phyloP scores from a whole-genome alignment of 2,113 vertebrate genomes.

The Gnathonemus longibarbis region DNA sequence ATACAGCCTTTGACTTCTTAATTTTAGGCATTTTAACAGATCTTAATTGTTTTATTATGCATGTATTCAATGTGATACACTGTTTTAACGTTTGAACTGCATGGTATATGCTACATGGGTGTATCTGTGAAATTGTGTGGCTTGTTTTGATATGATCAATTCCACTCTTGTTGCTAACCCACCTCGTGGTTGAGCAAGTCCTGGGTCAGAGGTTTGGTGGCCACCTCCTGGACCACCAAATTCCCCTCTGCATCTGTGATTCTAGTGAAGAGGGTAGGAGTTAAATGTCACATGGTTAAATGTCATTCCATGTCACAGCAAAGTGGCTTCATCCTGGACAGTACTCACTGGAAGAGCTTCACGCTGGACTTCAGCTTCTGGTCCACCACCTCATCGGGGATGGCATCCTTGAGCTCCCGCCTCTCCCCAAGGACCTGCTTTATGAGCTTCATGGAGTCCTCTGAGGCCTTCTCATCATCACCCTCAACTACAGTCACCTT shows the following conservation, averaged over 20 bases:
- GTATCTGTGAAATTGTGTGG: background rate
- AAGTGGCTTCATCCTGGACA: background rate
- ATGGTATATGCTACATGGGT: background rate
- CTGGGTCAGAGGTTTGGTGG: constrained; percentile 65
- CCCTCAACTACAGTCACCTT: constrained; percentile 70
- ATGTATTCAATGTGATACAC: background rate
- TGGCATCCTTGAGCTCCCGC: constrained; percentile 53
- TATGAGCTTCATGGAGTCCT: constrained; percentile 66
- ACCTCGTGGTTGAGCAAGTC: constrained; percentile 70
- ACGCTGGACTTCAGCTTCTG: constrained; percentile 56
- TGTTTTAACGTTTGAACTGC: background rate
- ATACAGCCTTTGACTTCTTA: background rate
- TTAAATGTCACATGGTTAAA: background rate
- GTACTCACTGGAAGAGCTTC: constrained; percentile 78
- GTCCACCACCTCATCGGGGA: constrained; percentile 65
- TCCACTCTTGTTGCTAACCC: constrained; percentile 5
- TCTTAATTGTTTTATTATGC: background rate
- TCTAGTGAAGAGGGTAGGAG: constrained; percentile 39
- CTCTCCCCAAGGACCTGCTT: constrained; percentile 57
- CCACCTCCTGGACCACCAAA: constrained; percentile 72
- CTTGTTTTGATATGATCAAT: background rate
- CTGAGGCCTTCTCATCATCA: constrained; percentile 55
- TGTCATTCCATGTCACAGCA: background rate
- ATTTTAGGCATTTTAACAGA: background rate
- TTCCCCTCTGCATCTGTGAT: constrained; percentile 63